phyloP scores from a whole-genome alignment of 2,113 vertebrate genomes.

The Oceanites oceanicus region DNA sequence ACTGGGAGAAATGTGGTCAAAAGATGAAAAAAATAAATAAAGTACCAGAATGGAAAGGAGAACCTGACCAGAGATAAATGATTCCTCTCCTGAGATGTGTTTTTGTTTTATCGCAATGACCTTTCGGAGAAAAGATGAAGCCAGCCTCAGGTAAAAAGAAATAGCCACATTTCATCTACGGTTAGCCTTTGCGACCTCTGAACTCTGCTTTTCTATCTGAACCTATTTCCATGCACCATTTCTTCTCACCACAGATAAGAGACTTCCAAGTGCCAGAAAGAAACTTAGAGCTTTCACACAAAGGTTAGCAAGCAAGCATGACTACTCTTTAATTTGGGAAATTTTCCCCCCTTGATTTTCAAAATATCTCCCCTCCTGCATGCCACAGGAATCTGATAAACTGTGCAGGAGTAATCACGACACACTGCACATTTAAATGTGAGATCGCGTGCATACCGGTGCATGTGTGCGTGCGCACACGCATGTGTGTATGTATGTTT shows the following conservation, averaged over 20 bases:
- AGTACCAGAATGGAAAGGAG: slow-evolving; percentile 41
- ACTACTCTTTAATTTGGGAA: slow-evolving; percentile 52
- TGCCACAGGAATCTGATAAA: not conserved
- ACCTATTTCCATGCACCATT: slow-evolving; percentile 87
- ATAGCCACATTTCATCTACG: slow-evolving; percentile 89
- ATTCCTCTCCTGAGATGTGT: slow-evolving; percentile 75
- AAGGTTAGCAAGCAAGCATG: slow-evolving; percentile 45
- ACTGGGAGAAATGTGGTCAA: not conserved
- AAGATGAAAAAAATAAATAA: slow-evolving; percentile 63
- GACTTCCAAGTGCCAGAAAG: slow-evolving; percentile 73
- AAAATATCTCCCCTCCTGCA: not conserved
- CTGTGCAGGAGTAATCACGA: not conserved
- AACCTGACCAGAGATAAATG: slow-evolving; percentile 67
- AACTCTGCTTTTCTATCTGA: slow-evolving; percentile 88
- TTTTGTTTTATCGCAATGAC: slow-evolving; percentile 87
- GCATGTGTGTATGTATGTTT: not conserved
- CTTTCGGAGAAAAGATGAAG: slow-evolving; percentile 88
- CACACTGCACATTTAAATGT: not conserved
- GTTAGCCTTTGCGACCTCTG: slow-evolving; percentile 87
- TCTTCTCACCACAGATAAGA: slow-evolving; percentile 77
- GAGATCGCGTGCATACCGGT: not conserved
- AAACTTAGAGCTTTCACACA: slow-evolving; percentile 76
- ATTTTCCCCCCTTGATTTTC: slow-evolving; percentile 1
- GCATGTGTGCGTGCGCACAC: not conserved
- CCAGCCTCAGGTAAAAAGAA: slow-evolving; percentile 89